Evolutionary conservation across 92 coral and sea anemone genomes (phyloP), one percentile per base, ranked within the genome.

Genomic region (Metridium senile): DNA sequence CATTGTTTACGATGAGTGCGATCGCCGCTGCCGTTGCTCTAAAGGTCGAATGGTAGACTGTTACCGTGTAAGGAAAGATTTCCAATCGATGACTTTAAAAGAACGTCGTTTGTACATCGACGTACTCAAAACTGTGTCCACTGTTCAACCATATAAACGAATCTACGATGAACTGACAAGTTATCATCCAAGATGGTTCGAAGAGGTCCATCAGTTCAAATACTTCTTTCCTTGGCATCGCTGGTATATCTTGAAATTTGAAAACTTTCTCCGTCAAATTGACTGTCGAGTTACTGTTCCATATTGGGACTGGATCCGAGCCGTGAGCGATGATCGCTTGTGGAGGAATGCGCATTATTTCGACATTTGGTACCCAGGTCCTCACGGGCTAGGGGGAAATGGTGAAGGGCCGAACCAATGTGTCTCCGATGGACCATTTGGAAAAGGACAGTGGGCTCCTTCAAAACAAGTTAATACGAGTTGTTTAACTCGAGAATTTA

Each of bases 191-290:
- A 70, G 66, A 17, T 82, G 76, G 74, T 86, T 89, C 47, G 77
- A 78, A 16, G 22, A 49, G 23, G 69, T 92, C 17, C 94, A 93
- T 62, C 84, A 80, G 11, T 80, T 70, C 47, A 77, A 84, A 30
- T 78, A 85, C 34, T 93, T 93, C 88, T 86, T 93, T 67, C 66
- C 98, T 0, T 93, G 98, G 98, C 98, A 93, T 74, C 94, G 98
- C 0, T 89, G 94, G 94, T 93, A 89, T 79, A 47, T 90, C 19
- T 71, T 90, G 22, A 33, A 72, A n/a, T 93, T 93, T 69, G 98
- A 93, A 70, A 93, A 93, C 58, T 72, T 93, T 9, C 61, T 93
- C 16, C 92, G 94, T 56, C 81, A 78, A 74, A 74, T 84, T 13
- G 98, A 93, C 45, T 83, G 92, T 16, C 98, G 98, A 13, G 88